Evolutionary conservation across 2,797 vertebrate species (phyloP), one percentile per base, ranked within the genome.

Genomic region (Hemibagrus guttatus): DNA sequence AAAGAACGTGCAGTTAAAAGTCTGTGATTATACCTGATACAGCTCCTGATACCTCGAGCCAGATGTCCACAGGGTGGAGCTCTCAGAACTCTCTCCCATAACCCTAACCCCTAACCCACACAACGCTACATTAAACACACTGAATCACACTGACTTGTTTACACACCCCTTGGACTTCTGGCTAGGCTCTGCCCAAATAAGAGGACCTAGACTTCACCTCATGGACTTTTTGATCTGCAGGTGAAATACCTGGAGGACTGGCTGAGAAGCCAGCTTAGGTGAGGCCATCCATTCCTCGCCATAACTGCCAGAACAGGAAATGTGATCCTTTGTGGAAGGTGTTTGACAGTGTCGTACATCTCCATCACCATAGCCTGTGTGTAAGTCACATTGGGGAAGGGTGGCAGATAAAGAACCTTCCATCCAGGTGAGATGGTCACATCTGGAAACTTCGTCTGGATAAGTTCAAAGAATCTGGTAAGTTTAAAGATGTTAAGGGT

Each of bases 261-360:
- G 87, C 89, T 94, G 82, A 98, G 95, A 66, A 97, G 93, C 97
- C 97, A 97, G 91, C 94, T 96, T 90, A 98, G 92, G 88, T 97
- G 94, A 66, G 95, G 94, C 97, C 97, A 98, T 63, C 95, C 94
- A 0, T 87, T 89, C 61, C 91, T 94, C 1, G 66, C 93, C 93
- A 97, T 90, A 90, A 95, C 85, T 0, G 96, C 95, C 11, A 95
- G 92, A 83, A 95, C 89, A 0, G 97, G 96, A 87, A 97, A 97
- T 4, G 96, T 97, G 87, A 97, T 92, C 90, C 85, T 94, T 90
- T 97, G 97, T 0, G 95, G 91, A 49, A 95, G 72, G 0, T 91
- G 83, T 87, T 88, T 93, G 72, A 96, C 91, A 56, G 95, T 83
- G 4, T 83, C 5, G 26, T 96, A 95, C 97, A 98, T 98, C 23